A percentile compares a stretch with the other conserved stretches of the same genome.
These are phyloP conservation scores for Cuniculus paca DNA, from an alignment of 2,797 vertebrate species.

Conservation along the genomic window DNA sequence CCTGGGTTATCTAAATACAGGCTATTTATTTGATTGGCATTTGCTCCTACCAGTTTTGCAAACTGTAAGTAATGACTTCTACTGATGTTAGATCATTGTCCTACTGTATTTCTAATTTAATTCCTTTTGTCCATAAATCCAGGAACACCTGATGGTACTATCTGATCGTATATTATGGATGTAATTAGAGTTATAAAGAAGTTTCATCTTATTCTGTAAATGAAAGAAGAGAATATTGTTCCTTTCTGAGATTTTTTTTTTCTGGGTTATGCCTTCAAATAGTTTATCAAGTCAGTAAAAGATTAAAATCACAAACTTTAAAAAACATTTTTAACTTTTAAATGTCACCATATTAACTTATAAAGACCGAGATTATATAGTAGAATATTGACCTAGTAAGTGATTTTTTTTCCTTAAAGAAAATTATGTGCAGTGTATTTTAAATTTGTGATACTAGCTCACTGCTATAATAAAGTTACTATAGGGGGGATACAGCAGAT, in stretches of 20 bases:
- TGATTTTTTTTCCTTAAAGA: constrained; percentile 74
- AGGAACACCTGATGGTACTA: constrained; percentile 66
- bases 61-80: constrained; percentile 52
- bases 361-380: constrained; percentile 52
- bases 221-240: constrained; percentile 55
- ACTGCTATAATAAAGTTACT: constrained; percentile 76
- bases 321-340: constrained; percentile 62
- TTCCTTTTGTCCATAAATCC: constrained; percentile 65
- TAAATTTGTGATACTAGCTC: constrained; percentile 22
- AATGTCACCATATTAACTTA: constrained; percentile 72
- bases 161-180: constrained; percentile 62
- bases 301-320: constrained; percentile 58
- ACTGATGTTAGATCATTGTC: constrained; percentile 3
- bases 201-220: constrained; percentile 58
- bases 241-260: constrained; percentile 60
- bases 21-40: constrained; percentile 76
- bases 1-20: constrained; percentile 81
- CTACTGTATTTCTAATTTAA: constrained; percentile 59
- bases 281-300: constrained; percentile 56
- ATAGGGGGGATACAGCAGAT: constrained; percentile 32
- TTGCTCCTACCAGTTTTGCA: constrained; percentile 73
- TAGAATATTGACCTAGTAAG: constrained; percentile 38
- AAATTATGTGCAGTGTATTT: constrained; percentile 73
- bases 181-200: constrained; percentile 71
- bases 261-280: neutral